Evolutionary conservation across 2,888 invertebrate species (phyloP), one percentile per base, ranked within the genome.

Genomic region (Diloba caeruleocephala): DNA sequence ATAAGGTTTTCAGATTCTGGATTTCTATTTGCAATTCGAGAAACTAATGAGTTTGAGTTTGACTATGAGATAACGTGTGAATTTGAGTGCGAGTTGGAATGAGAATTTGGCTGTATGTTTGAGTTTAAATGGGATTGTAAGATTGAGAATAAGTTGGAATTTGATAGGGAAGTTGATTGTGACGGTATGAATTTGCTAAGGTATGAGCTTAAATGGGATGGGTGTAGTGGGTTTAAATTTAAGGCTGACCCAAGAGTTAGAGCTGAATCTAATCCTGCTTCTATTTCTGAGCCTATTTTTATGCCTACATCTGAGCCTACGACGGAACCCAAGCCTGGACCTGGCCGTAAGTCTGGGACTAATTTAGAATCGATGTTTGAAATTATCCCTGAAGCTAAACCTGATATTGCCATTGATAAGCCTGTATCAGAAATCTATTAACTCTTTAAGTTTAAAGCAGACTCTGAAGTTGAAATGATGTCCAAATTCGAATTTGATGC

Each of bases 21-120:
- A 23, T 19, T 15, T 15, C 10, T 34, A 36, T 10, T 6, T n/a
- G 38, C 25, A 13, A n/a, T 12, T 10, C 17, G 7, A 12, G 31
- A 8, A 7, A 3, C 13, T 36, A n/a, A 10, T 36, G 21, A 25
- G 4, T 15, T 33, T 29, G 39, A 13, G 15, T 0, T 23, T 25
- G 21, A 21, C 21, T 3, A 5, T 17, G 5, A 17, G 17, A 5
- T 3, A 3, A 17, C 2, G 17, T 17, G 17, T 17, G 31, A 14
- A 34, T 48, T 33, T 23, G 33, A 12, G 14, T 25, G 13, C 19
- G 31, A 10, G n/a, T n/a, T n/a, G n/a, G 15, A 13, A 15, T 26
- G 31, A 34, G 25, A n/a, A 15, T 26, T 23, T 26, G 26, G n/a
- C n/a, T 38, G 19, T 21, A 38, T 15, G 49, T 48, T 48, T 10